phyloP scores from a whole-genome alignment of 2,113 vertebrate genomes.

The Sebastes schlegelii region DNA sequence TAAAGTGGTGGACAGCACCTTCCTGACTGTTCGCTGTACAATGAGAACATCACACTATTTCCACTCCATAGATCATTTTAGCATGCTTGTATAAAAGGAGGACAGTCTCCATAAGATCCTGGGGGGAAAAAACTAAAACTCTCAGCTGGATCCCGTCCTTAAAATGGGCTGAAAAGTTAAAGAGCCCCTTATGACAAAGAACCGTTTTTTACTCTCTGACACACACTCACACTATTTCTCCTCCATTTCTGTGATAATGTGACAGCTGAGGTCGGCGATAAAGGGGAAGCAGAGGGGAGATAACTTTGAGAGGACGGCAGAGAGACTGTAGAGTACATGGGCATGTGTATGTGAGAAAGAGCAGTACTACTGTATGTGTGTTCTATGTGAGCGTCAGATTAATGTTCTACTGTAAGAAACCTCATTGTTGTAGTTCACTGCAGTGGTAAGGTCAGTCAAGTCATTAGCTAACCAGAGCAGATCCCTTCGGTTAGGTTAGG shows the following conservation, averaged over 20 bases:
- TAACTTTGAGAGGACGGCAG: constrained; percentile 35
- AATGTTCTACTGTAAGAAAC: constrained; percentile 4
- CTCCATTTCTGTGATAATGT: constrained; percentile 50
- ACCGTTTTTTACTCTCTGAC: constrained; percentile 22
- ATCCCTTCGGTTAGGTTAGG: neutral
- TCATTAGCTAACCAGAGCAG: neutral
- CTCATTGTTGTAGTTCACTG: neutral
- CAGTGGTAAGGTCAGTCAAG: constrained; percentile 6
- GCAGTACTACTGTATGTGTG: neutral
- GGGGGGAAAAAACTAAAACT: neutral
- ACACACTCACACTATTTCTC: constrained; percentile 23
- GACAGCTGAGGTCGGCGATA: constrained; percentile 52
- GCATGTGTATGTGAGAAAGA: neutral
- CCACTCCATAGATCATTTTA: neutral
- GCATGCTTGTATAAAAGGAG: neutral
- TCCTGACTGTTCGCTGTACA: neutral
- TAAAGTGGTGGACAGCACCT: neutral
- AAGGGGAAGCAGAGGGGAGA: constrained; percentile 22
- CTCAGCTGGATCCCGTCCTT: neutral
- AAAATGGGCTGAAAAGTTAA: constrained; percentile 36
- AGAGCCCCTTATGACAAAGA: constrained; percentile 35
- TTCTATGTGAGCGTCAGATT: neutral
- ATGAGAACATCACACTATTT: neutral
- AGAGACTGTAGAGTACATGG: constrained; percentile 11
- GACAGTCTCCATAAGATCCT: neutral